Percentiles rank a stretch among this genome's conserved stretches.
phyloP scores from a whole-genome alignment of 2,797 vertebrate genomes.

The Spinibarbus caldwelli region DNA sequence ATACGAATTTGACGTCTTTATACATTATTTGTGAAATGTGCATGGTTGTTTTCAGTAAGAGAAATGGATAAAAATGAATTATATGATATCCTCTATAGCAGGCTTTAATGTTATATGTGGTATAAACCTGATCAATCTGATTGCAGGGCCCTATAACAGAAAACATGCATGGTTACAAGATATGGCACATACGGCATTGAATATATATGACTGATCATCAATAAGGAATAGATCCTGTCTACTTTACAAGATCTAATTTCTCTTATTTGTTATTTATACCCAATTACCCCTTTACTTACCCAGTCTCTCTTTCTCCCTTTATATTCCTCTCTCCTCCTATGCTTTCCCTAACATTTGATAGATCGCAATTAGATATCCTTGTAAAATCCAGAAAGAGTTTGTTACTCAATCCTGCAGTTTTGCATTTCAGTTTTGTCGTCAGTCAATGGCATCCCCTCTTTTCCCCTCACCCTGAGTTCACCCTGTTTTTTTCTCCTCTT shows the following conservation, averaged over 20 bases:
- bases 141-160: not conserved
- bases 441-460: not conserved
- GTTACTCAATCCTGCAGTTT: constrained; percentile 70
- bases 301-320: constrained; percentile 35
- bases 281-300: constrained; percentile 16
- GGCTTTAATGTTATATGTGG: not conserved
- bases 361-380: constrained; percentile 73
- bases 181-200: constrained; percentile 1
- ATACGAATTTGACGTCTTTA: not conserved
- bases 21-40: not conserved
- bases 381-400: constrained; percentile 53
- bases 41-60: not conserved
- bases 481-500: constrained; percentile 56
- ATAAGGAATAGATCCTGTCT: constrained; percentile 47
- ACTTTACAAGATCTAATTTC: constrained; percentile 50
- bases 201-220: constrained; percentile 34
- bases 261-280: constrained; percentile 31
- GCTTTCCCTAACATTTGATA: constrained; percentile 42
- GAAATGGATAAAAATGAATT: not conserved
- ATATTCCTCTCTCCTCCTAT: constrained; percentile 19
- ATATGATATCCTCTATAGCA: not conserved
- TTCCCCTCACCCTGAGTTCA: constrained; percentile 43
- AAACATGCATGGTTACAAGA: not conserved
- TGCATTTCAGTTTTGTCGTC: constrained; percentile 64
- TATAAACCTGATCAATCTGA: not conserved